Conservation (phyloP, 2,797 vertebrate species). For the Catamblyrhynchus diadema region DNA sequence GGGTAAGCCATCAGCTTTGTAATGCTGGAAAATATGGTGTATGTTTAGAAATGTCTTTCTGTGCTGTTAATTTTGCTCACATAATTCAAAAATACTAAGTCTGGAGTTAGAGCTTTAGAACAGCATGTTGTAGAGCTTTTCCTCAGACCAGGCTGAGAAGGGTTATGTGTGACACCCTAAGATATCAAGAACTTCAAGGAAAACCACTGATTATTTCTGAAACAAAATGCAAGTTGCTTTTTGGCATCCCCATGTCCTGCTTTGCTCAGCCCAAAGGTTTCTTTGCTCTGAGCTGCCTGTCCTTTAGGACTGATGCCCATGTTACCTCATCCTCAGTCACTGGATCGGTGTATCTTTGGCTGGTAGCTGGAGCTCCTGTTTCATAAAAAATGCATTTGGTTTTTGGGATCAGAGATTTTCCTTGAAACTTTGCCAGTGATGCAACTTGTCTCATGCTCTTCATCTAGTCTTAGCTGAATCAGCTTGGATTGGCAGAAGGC, state of each 20-base stretch:
- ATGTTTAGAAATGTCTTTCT: not conserved
- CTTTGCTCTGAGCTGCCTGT: not conserved
- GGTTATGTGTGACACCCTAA: not conserved
- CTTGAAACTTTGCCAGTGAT: not conserved
- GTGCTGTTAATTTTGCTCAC: not conserved
- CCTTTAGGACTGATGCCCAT: not conserved
- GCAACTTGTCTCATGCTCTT: not conserved
- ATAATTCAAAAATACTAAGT: not conserved
- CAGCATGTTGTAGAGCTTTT: not conserved
- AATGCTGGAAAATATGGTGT: accelerated
- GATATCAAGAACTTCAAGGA: not conserved
- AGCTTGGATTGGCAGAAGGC: not conserved
- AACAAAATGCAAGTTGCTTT: not conserved
- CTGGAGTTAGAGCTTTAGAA: not conserved
- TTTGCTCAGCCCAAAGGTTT: not conserved
- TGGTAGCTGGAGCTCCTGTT: not conserved
- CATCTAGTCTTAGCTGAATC: not conserved
- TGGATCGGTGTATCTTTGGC: not conserved
- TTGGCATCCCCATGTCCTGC: not conserved
- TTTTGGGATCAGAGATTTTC: not conserved
- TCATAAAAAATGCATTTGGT: not conserved
- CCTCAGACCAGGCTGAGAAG: not conserved
- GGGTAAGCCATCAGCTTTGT: not conserved
- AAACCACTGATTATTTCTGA: not conserved
- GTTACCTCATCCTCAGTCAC: not conserved